Evolutionary conservation across 2,113 vertebrate genomes (phyloP).

Genomic region (Shinisaurus crocodilurus): DNA sequence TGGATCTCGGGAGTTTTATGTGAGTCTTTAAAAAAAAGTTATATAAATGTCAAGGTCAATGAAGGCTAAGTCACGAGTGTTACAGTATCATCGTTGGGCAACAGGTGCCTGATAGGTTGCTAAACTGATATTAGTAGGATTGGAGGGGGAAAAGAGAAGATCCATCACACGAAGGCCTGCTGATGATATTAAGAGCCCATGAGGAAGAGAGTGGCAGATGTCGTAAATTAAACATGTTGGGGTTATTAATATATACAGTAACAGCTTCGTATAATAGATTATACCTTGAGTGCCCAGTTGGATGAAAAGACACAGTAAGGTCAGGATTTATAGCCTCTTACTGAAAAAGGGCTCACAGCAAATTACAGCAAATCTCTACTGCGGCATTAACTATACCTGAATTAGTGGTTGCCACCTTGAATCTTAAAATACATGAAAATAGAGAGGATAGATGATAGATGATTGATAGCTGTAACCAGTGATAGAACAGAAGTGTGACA

Average conservation of each 20-base stretch:
- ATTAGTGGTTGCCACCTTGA: neutral
- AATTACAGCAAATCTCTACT: neutral
- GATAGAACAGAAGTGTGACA: neutral
- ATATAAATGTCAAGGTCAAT: constrained; percentile 38
- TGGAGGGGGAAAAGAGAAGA: constrained; percentile 44
- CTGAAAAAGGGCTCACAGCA: neutral
- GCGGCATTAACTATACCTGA: too few species aligned
- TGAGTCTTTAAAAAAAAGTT: constrained; percentile 15
- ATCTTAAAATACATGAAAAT: neutral
- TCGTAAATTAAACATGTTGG: constrained; percentile 52
- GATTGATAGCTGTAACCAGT: neutral
- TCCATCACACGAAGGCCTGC: constrained; percentile 29
- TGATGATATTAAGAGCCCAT: constrained; percentile 18
- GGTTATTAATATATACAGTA: neutral
- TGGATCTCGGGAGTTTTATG: neutral
- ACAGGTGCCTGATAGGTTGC: constrained; percentile 40
- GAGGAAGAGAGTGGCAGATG: constrained; percentile 50
- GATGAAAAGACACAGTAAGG: neutral
- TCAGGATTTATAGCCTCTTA: neutral
- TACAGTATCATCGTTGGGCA: neutral
- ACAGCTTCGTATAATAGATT: neutral
- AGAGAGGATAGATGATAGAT: neutral
- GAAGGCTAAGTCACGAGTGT: constrained; percentile 11
- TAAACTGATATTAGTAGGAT: constrained; percentile 47
- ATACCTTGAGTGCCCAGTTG: neutral